Base-by-base conservation (phyloP, 2,113 vertebrate genomes). In the Brevimyrus niger region DNA sequence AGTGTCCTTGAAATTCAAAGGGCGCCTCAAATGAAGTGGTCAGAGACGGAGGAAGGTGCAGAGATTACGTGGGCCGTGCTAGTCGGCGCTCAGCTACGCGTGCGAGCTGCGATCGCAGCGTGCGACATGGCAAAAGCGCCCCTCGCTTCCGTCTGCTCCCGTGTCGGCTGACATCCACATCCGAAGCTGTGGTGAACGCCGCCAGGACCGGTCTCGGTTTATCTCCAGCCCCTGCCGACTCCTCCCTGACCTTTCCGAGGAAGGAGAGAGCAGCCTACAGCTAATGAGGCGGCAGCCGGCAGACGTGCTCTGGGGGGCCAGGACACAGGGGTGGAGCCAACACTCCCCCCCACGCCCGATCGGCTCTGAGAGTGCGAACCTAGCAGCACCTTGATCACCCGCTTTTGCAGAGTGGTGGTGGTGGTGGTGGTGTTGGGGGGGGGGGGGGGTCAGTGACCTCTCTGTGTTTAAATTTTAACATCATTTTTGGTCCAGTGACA, bases 401-500 rank as follows among this genome's bases (percentile, higher is more conserved):
- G 61, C 27, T 69, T 69, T 31, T 69, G 61, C 10, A 27, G 3
- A 27, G 0, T 69, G n/a, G 50, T 17, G 48, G 48, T 50, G 48
- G 13, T 50, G 48, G 51, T 15, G 51, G 51, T 11, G 50, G 46
- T 1, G 2, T 0, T 9, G 47, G 48, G 48, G 11, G 21, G 23
- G 87, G 88, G 84, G 4, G 83, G 46, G 35, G 55, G 48, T 53
- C 90, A 86, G 90, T 91, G 91, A 93, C 92, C 91, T 91, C 86
- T 92, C 89, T 69, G 65, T 93, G 91, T 91, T 94, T 90, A 90
- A 91, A 92, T 94, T 92, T 93, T 92, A 90, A 91, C 91, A 88
- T 92, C 89, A 90, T 89, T 92, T 92, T 93, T 90, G 90, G 91
- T 91, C 91, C 91, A 86, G 89, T 92, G 88, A 90, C 90, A 93